Evolutionary conservation across 1,140 invertebrate genomes (phyloP), one percentile per base, ranked within the genome.

Genomic region (Ephestia elutella): DNA sequence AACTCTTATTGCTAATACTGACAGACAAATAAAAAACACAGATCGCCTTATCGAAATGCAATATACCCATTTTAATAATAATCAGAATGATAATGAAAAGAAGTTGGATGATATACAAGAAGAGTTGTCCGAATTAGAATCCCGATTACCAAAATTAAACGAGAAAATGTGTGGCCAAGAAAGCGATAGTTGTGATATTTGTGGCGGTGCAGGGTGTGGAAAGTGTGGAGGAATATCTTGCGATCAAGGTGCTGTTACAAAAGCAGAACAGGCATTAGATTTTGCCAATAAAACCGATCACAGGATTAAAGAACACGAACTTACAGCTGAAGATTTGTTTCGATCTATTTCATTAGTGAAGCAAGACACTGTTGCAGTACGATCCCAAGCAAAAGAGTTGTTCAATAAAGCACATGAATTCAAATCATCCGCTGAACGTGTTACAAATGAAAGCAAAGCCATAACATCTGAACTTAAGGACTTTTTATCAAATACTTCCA

Each of bases 151-250:
- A 0, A 92, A 93, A 61, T 89, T 99, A 20, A 99, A 99, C 89
- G 90, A 94, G 49, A 89, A 95, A 85, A 95, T 99, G 80, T 99
- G 98, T 88, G 97, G 96, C 65, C 92, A 93, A 71, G 91, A 90
- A 28, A 96, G 95, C 20, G 93, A 96, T 72, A 94, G 94, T 38
- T 99, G 98, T 84, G 96, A 98, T 78, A 90, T 97, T 28, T 99
- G 98, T 89, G 98, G 98, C 30, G 98, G 98, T 17, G 97, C 96
- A 48, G 96, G 96, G 0, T 99, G 98, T 88, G 94, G 92, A 25
- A 92, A 92, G 75, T 99, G 98, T 89, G 97, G 97, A 54, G 96
- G 95, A 11, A 89, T 97, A 21, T 95, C 96, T 15, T 99, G 98
- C 82, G 95, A 96, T 65, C 89, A 93, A 68, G 97, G 97, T 1